Conservation (phyloP, 2,888 invertebrate species). For the Chydorus sphaericus region DNA sequence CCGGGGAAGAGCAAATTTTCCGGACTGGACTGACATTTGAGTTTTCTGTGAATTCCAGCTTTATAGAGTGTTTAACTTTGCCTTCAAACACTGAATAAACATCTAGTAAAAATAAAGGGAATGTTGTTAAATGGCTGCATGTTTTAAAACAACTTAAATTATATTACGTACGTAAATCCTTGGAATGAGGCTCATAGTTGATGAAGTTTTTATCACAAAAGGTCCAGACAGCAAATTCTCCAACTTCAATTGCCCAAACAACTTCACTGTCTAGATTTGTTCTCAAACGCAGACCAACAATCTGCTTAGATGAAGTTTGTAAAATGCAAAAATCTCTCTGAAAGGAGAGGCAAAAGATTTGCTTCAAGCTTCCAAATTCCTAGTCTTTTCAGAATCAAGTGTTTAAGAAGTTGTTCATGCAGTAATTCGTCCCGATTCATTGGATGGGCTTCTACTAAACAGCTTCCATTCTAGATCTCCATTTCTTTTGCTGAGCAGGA, state of each 20-base stretch:
- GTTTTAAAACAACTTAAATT: background rate
- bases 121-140: no score
- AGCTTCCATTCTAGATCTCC: background rate
- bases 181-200: conserved; percentile 1
- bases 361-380: conserved; percentile 7
- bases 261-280: background rate
- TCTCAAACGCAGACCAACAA: background rate
- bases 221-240: conserved; percentile 6
- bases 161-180: background rate
- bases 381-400: conserved; percentile 1
- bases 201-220: conserved; percentile 7
- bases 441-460: background rate
- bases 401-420: background rate
- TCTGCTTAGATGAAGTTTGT: conserved; percentile 2
- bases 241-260: conserved; percentile 3
- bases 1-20: background rate
- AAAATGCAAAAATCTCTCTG: background rate
- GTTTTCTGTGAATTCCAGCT: background rate
- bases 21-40: background rate
- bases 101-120: background rate
- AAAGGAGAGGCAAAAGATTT: background rate
- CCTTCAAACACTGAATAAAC: background rate
- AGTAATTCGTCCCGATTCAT: background rate
- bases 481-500: background rate
- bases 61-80: background rate